phyloP scores from a whole-genome alignment of 37 sponge, comb jelly and placozoan species.

The Beroe forskalii region DNA sequence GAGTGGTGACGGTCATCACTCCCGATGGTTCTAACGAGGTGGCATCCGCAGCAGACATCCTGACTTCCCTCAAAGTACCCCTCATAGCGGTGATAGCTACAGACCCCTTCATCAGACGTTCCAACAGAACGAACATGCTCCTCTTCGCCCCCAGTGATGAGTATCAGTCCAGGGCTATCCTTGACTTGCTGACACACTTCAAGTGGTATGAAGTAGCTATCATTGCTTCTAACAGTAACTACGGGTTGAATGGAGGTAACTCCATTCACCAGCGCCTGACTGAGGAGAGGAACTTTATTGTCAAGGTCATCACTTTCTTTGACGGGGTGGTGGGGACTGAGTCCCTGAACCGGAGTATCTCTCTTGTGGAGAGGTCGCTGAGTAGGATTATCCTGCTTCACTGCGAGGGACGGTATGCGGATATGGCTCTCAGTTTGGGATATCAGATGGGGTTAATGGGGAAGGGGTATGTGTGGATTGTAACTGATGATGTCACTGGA shows the following conservation, averaged over 20 bases:
- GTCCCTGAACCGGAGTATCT: background rate
- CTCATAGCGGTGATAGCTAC: constrained; percentile 28
- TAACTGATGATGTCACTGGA: constrained; percentile 37
- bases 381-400: background rate
- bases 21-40: constrained; percentile 42
- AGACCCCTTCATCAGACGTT: constrained; percentile 24
- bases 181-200: background rate
- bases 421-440: background rate
- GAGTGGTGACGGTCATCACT: constrained; percentile 28
- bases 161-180: constrained; percentile 28
- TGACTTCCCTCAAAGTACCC: constrained; percentile 1
- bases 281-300: constrained; percentile 4
- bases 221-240: constrained; percentile 39
- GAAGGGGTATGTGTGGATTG: constrained; percentile 45
- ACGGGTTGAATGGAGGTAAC: constrained; percentile 24
- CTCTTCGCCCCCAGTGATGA: constrained; percentile 39
- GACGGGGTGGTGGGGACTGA: background rate
- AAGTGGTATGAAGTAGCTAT: constrained; percentile 31
- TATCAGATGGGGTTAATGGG: background rate
- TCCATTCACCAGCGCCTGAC: background rate
- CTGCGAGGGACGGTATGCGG: constrained; percentile 13
- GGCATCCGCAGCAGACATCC: background rate
- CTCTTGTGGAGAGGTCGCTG: background rate
- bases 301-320: constrained; percentile 24
- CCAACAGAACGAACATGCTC: constrained; percentile 24